Evolutionary conservation across 2,797 vertebrate species (phyloP), one percentile per base, ranked within the genome.

Genomic region (Anableps anableps): DNA sequence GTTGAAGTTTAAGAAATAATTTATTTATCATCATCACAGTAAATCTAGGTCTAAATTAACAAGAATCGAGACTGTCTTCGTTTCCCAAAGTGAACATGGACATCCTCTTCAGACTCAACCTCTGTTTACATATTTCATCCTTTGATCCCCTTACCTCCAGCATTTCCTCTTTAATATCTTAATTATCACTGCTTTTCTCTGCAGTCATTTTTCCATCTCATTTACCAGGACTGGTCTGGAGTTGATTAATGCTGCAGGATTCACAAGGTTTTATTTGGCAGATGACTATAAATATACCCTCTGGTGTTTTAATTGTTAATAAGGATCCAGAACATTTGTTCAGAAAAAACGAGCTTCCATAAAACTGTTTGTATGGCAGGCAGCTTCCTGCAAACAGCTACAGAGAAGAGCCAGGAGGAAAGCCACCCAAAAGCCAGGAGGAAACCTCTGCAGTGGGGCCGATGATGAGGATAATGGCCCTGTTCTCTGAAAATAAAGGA

Each of bases 221-320:
- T 81, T 86, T 76, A 45, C 73, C 60, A n/a, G 66, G 70, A 58
- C 41, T 9, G 31, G 80, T 66, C 87, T 91, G 90, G 78, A 70
- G 86, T 66, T 88, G 80, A 92, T 92, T 89, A 87, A 36, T 76
- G 78, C 89, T 80, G 87, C 78, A 88, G 82, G 76, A 86, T 47
- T 78, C 29, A 5, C 66, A 71, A 76, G 60, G 36, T 84, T 88
- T 86, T 80, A 66, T 38, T 38, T 2, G 79, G 77, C 83, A 89
- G n/a, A 87, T 85, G 88, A 88, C 88, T 86, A 84, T 76, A 84
- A 93, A 88, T 83, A 89, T 77, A 77, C 85, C 85, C 84, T 84
- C 74, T 82, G 81, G 88, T 14, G 4, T 68, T 78, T 83, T 83
- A 85, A 84, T 85, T 88, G 85, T 80, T 92, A 91, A 92, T 91